A percentile compares a stretch with the other conserved stretches of the same genome.
Conservation (phyloP, 2,797 vertebrate genomes). For the Oophaga sylvatica region DNA sequence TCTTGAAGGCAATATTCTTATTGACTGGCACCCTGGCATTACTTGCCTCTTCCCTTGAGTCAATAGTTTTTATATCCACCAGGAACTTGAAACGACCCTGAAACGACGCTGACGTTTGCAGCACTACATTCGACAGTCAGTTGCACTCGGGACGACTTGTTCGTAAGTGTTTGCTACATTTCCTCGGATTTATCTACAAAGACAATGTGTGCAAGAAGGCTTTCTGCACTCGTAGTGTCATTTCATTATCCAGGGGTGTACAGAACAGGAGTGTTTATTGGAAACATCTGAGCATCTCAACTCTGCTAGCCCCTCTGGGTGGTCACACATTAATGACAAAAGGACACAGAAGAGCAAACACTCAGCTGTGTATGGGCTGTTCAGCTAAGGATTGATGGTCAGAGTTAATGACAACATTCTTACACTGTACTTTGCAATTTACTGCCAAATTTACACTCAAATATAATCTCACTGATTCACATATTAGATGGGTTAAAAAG, state of each 20-base stretch:
- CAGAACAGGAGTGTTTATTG: not conserved
- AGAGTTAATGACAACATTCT: not conserved
- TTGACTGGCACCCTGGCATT: not conserved
- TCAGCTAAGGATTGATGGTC: not conserved
- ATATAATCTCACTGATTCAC: not conserved
- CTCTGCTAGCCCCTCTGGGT: conserved; percentile 39
- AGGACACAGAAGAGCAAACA: conserved; percentile 44
- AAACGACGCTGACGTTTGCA: no score
- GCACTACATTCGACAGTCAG: not conserved
- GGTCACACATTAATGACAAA: conserved; percentile 34
- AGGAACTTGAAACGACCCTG: not conserved
- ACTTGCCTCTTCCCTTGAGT: not conserved
- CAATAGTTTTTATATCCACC: not conserved
- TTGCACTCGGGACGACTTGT: not conserved
- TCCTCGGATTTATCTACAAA: not conserved
- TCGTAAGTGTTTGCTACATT: not conserved
- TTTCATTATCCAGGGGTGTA: conserved; percentile 6
- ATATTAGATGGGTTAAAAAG: no score
- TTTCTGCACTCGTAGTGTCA: not conserved
- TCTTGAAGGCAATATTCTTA: not conserved
- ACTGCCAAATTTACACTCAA: not conserved
- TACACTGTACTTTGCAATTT: not conserved
- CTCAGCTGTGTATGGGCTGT: conserved; percentile 1
- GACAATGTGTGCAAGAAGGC: not conserved
- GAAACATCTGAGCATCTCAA: conserved; percentile 29